A percentile compares a stretch with the other conserved stretches of the same genome.
These are phyloP conservation scores for Eristalis tenax DNA, from an alignment of 2,888 invertebrate species.

Conservation along the genomic window DNA sequence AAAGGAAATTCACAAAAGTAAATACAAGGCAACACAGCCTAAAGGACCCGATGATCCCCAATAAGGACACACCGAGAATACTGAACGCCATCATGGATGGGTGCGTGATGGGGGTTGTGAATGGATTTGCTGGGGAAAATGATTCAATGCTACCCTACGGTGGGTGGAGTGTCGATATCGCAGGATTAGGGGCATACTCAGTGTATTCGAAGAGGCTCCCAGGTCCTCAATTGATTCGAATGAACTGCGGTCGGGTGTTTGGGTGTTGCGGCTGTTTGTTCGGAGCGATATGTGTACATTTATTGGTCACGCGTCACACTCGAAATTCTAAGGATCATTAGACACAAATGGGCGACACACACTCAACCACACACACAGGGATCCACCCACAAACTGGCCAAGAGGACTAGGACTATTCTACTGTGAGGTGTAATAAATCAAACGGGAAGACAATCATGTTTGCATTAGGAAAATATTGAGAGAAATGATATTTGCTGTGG, in stretches of 20 bases:
- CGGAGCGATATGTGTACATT: constrained; percentile 14
- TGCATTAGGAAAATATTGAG: constrained; percentile 57
- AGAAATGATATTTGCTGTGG: constrained; percentile 48
- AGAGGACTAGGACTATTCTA: constrained; percentile 34
- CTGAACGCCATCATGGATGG: neutral
- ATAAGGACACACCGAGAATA: neutral
- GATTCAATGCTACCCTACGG: neutral
- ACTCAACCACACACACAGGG: constrained; percentile 18
- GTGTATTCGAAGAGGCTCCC: neutral
- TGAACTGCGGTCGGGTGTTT: constrained; percentile 24
- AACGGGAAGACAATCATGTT: constrained; percentile 66
- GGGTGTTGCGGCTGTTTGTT: constrained; percentile 37
- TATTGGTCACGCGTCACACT: constrained; percentile 50
- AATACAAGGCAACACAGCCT: constrained; percentile 28
- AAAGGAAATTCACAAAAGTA: constrained; percentile 80
- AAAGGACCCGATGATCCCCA: neutral
- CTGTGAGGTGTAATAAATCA: constrained; percentile 56
- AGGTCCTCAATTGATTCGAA: constrained; percentile 39
- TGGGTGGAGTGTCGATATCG: constrained; percentile 28
- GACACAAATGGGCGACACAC: constrained; percentile 48
- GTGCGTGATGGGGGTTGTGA: constrained; percentile 9
- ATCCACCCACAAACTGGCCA: neutral
- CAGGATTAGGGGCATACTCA: neutral
- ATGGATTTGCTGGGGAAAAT: neutral
- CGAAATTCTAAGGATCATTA: constrained; percentile 66